A percentile compares a stretch with the other conserved stretches of the same genome.
phyloP scores from a whole-genome alignment of 2,888 invertebrate species.

The Apodemia hepburni region DNA sequence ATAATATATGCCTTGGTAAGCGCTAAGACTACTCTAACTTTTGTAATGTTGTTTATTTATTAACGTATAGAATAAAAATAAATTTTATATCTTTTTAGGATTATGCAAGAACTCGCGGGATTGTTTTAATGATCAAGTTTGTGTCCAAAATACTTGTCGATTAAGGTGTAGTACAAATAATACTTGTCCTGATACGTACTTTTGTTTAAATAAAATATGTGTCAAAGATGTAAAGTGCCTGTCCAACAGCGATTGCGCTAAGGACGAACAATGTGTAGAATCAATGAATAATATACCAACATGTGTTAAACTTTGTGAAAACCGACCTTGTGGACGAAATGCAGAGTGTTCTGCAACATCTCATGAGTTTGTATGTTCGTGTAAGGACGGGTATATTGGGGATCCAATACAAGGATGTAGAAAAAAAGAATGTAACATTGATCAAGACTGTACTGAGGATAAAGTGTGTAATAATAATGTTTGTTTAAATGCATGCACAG shows the following conservation, averaged over 20 bases:
- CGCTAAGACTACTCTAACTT: constrained; percentile 25
- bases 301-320: constrained; percentile 88
- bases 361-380: constrained; percentile 88
- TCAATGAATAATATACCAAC: constrained; percentile 86
- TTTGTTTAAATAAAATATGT: constrained; percentile 91
- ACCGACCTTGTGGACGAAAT: constrained; percentile 89
- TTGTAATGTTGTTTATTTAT: neutral
- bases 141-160: constrained; percentile 92
- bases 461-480: constrained; percentile 90
- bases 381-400: constrained; percentile 89
- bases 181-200: constrained; percentile 92
- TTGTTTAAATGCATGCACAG: constrained; percentile 93
- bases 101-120: constrained; percentile 90
- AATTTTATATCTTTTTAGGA: constrained; percentile 63
- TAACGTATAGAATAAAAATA: constrained; percentile 13
- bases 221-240: constrained; percentile 89
- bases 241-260: constrained; percentile 85
- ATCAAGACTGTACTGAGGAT: constrained; percentile 88
- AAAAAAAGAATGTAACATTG: constrained; percentile 86
- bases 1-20: constrained; percentile 89
- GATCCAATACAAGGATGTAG: constrained; percentile 90
- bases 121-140: constrained; percentile 91
- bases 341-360: constrained; percentile 87
- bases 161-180: constrained; percentile 89
- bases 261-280: constrained; percentile 85